Conservation (phyloP, 92 coral and sea anemone genomes). For the Phenganax stokvisi region DNA sequence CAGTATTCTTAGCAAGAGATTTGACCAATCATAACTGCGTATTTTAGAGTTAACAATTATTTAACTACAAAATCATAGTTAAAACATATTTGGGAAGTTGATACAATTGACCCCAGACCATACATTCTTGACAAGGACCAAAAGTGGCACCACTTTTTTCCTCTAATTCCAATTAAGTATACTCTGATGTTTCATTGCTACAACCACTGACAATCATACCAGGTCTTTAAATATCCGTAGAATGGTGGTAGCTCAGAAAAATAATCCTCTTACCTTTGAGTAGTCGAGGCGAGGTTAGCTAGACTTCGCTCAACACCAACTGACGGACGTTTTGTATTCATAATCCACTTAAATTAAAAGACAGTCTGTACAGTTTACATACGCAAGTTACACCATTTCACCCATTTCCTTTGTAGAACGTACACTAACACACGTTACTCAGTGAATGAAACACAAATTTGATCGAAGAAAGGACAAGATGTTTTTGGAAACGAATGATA, state of each 20-base stretch:
- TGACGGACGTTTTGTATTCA: constrained; percentile 3
- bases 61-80: too few relatives aligned
- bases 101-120: too few relatives aligned
- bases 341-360: neutral
- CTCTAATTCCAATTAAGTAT: too few relatives aligned
- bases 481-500: neutral
- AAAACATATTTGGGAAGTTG: too few relatives aligned
- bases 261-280: constrained; percentile 16
- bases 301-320: constrained; percentile 9
- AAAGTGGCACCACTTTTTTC: too few relatives aligned
- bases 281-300: neutral
- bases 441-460: neutral
- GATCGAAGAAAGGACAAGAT: neutral
- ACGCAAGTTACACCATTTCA: neutral
- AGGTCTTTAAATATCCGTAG: neutral
- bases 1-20: too few relatives aligned
- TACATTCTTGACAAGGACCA: too few relatives aligned
- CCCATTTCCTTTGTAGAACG: neutral
- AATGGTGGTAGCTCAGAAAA: neutral
- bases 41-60: too few relatives aligned
- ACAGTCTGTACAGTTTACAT: neutral
- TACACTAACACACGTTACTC: neutral
- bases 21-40: too few relatives aligned
- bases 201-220: too few relatives aligned
- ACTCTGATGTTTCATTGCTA: too few relatives aligned